Conservation (phyloP, 2,888 invertebrate species). For the Bugula neritina region DNA sequence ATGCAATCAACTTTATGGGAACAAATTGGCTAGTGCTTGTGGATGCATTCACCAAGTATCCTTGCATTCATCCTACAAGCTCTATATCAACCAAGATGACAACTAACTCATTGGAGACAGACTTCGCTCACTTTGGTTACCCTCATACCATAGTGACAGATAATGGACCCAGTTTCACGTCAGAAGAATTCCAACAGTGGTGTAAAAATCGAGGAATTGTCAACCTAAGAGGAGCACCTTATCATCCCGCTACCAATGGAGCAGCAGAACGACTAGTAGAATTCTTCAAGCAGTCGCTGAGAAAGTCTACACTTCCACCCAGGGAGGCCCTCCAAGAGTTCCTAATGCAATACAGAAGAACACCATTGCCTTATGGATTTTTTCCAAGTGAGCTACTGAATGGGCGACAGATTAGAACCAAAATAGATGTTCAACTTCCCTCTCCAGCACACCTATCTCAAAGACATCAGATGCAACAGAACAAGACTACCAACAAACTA, state of each 20-base stretch:
- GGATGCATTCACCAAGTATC: constrained; percentile 35
- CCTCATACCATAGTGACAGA: constrained; percentile 34
- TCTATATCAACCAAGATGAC: constrained; percentile 32
- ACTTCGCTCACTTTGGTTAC: constrained; percentile 33
- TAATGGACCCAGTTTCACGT: constrained; percentile 34
- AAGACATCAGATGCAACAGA: neutral
- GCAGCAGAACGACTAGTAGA: constrained; percentile 34
- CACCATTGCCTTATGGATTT: neutral
- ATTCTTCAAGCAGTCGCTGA: constrained; percentile 32
- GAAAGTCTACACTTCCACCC: neutral
- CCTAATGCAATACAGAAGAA: constrained; percentile 18
- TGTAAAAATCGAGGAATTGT: constrained; percentile 31
- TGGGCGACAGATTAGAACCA: constrained; percentile 12
- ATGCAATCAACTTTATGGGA: constrained; percentile 33
- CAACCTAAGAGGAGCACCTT: constrained; percentile 31
- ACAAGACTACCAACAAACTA: neutral
- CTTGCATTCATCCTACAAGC: constrained; percentile 30
- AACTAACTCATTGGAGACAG: constrained; percentile 28
- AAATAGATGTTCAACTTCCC: neutral
- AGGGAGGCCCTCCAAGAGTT: constrained; percentile 18
- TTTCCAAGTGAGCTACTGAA: constrained; percentile 19
- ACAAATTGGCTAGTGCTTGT: constrained; percentile 33
- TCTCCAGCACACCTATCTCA: neutral
- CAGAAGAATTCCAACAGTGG: constrained; percentile 33
- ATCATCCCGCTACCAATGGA: constrained; percentile 34